phyloP scores from a whole-genome alignment of 2,888 invertebrate species.

The Synergus itoensis region DNA sequence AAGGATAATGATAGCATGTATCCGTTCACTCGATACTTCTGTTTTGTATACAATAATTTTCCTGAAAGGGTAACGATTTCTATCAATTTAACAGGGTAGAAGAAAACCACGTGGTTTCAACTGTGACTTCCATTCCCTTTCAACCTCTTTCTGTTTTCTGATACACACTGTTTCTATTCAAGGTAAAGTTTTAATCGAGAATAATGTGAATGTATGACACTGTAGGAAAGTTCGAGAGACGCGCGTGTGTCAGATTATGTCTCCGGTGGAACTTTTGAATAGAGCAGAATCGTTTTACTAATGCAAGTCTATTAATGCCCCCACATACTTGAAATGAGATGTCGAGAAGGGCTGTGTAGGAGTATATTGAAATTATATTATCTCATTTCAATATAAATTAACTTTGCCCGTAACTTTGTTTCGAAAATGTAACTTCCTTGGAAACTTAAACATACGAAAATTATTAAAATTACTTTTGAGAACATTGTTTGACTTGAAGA shows the following conservation, averaged over 20 bases:
- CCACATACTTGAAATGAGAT: slow-evolving; percentile 18
- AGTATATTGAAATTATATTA: slow-evolving; percentile 26
- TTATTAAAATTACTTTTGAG: too few relatives aligned
- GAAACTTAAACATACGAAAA: too few relatives aligned
- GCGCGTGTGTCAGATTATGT: slow-evolving; percentile 23
- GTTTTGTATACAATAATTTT: slow-evolving; percentile 20
- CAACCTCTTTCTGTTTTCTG: slow-evolving; percentile 21
- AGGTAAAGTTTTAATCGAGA: slow-evolving; percentile 39
- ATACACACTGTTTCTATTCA: slow-evolving; percentile 31
- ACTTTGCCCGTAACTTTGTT: background rate
- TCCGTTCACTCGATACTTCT: slow-evolving; percentile 4
- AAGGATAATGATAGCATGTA: background rate
- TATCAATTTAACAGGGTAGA: slow-evolving; percentile 10
- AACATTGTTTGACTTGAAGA: too few relatives aligned
- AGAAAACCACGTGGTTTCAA: slow-evolving; percentile 1
- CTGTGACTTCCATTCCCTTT: background rate
- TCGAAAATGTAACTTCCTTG: too few relatives aligned
- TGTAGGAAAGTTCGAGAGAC: slow-evolving; percentile 17
- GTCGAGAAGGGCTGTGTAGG: background rate
- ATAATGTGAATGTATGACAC: slow-evolving; percentile 36
- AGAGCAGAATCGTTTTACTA: slow-evolving; percentile 20
- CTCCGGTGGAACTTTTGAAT: slow-evolving; percentile 37
- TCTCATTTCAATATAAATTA: slow-evolving; percentile 24
- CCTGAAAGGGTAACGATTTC: slow-evolving; percentile 13
- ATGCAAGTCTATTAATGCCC: slow-evolving; percentile 14